Evolutionary conservation across 2,113 vertebrate species (phyloP).

Genomic region (Phrynosoma blainvillii): DNA sequence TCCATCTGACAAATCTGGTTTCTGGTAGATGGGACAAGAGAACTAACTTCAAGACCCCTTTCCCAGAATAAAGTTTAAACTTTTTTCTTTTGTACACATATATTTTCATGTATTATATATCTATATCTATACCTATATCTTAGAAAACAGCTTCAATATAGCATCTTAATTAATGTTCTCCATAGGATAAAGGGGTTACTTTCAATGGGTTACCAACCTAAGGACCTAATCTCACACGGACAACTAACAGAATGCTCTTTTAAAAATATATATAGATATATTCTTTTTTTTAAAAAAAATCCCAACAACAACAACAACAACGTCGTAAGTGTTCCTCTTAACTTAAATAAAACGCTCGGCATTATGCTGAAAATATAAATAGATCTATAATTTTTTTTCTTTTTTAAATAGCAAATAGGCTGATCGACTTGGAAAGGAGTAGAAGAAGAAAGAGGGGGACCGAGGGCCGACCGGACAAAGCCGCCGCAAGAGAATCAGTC

Average conservation of each 20-base stretch:
- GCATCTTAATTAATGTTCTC: not conserved
- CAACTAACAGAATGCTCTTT: not conserved
- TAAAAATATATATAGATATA: not conserved
- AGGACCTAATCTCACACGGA: not conserved
- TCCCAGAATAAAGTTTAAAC: conserved; percentile 17
- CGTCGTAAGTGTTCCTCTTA: conserved; percentile 49
- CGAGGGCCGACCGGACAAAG: too few relatives aligned
- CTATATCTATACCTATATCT: conserved; percentile 46
- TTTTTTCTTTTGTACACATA: not conserved
- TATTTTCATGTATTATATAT: conserved; percentile 14
- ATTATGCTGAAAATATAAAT: conserved; percentile 75
- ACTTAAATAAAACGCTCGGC: conserved; percentile 73
- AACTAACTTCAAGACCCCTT: not conserved
- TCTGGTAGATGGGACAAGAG: not conserved
- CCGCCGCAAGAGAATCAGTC: not conserved
- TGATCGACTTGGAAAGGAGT: not conserved
- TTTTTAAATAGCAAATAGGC: conserved; percentile 33
- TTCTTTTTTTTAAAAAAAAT: not conserved
- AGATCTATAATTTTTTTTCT: conserved; percentile 54
- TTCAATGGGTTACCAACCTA: not conserved
- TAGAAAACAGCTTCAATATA: conserved; percentile 28
- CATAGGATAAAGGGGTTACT: not conserved
- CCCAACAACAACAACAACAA: not conserved
- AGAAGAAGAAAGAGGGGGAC: too few relatives aligned
- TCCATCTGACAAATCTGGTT: not conserved